Evolutionary conservation across 92 coral and sea anemone species (phyloP).

Genomic region (Zoanthus sociatus): DNA sequence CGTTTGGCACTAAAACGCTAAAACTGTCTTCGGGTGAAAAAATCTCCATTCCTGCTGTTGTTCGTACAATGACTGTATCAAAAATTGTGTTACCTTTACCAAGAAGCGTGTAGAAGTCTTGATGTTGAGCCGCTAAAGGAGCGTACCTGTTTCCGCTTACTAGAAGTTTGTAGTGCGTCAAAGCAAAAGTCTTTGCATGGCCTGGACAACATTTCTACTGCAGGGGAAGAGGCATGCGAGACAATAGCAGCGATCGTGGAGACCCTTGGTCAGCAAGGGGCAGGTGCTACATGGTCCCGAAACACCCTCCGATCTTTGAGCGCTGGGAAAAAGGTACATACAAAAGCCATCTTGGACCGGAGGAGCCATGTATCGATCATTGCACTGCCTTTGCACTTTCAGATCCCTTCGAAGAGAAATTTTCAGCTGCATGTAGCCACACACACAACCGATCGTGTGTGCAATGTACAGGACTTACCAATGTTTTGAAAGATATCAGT

Average conservation of each 20-base stretch:
- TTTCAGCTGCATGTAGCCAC: conserved; percentile 50
- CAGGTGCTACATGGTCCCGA: conserved; percentile 42
- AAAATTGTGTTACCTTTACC: conserved; percentile 51
- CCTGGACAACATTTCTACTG: conserved; percentile 48
- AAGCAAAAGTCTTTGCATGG: conserved; percentile 71
- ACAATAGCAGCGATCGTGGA: conserved; percentile 21
- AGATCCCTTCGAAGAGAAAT: conserved; percentile 39
- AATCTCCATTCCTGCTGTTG: conserved; percentile 64
- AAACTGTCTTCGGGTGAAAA: conserved; percentile 56
- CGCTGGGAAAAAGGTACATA: conserved; percentile 39
- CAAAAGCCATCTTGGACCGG: conserved; percentile 65
- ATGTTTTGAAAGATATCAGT: too few species aligned
- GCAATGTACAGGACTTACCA: conserved; percentile 9
- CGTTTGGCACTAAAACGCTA: conserved; percentile 62
- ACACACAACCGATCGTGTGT: conserved; percentile 27
- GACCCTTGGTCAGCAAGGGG: conserved; percentile 29
- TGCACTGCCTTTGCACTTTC: conserved; percentile 63
- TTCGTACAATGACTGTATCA: conserved; percentile 57
- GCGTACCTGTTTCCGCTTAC: conserved; percentile 55
- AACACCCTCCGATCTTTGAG: conserved; percentile 13
- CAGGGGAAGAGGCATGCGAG: conserved; percentile 63
- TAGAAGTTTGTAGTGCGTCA: conserved; percentile 62
- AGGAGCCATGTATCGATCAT: conserved; percentile 60
- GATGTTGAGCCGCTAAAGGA: conserved; percentile 39
- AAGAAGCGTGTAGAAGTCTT: conserved; percentile 35